These are phyloP conservation scores for Gobionotothen gibberifrons DNA, from an alignment of 2,797 vertebrate genomes.

Conservation along the genomic window DNA sequence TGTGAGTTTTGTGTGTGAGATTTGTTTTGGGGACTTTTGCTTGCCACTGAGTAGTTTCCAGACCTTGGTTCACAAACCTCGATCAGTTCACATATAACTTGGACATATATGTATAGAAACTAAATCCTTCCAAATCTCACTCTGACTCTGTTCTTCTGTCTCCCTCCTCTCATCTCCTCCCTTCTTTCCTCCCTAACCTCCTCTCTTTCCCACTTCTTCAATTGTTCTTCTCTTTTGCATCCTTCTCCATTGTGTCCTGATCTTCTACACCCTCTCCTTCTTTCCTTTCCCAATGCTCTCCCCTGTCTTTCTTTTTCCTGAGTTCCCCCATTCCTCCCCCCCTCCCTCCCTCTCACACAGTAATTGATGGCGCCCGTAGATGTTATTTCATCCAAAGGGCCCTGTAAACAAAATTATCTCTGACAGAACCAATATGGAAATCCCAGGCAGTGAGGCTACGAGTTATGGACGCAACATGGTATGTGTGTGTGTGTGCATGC, in stretches of 20 bases:
- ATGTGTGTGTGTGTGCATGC: constrained; percentile 31
- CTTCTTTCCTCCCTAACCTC: constrained; percentile 5
- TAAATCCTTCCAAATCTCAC: constrained; percentile 42
- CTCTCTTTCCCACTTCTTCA: constrained; percentile 3
- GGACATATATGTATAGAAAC: constrained; percentile 24
- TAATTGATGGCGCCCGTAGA: constrained; percentile 76
- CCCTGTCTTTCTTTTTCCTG: background rate
- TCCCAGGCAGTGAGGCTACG: constrained; percentile 60
- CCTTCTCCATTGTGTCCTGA: constrained; percentile 25
- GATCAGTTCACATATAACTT: constrained; percentile 37
- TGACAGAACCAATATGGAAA: constrained; percentile 86
- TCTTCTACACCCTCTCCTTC: constrained; percentile 19
- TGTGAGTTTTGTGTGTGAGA: background rate
- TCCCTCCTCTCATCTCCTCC: constrained; percentile 6
- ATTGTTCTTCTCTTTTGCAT: background rate
- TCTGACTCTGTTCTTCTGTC: constrained; percentile 3
- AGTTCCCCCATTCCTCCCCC: constrained; percentile 9
- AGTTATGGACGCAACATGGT: constrained; percentile 71
- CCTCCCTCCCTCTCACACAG: constrained; percentile 24
- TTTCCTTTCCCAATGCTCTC: constrained; percentile 13
- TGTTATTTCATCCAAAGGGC: constrained; percentile 84
- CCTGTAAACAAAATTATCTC: constrained; percentile 83
- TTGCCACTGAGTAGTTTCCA: constrained; percentile 10
- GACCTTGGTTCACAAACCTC: constrained; percentile 43
- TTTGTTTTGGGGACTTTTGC: constrained; percentile 16